A percentile compares a stretch with the other conserved stretches of the same genome.
phyloP scores from a whole-genome alignment of 2,888 invertebrate genomes.

The Campopleginae sp. region DNA sequence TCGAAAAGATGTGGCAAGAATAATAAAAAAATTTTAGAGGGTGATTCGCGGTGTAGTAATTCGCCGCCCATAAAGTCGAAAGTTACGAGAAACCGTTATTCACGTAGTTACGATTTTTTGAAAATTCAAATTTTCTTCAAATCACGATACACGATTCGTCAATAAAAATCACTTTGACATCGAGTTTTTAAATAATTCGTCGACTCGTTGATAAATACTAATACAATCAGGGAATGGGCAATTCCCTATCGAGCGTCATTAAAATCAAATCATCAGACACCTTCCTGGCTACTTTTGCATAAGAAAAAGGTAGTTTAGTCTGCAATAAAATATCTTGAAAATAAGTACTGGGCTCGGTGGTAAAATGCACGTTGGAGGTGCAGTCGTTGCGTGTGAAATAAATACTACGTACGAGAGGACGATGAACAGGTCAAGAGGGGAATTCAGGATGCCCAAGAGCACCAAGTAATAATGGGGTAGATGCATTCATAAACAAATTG shows the following conservation, averaged over 20 bases:
- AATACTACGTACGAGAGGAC: conserved; percentile 65
- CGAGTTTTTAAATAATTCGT: too few relatives aligned
- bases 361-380: conserved; percentile 20
- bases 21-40: conserved; percentile 28
- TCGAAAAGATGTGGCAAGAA: conserved; percentile 24
- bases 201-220: neutral
- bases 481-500: conserved; percentile 70
- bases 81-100: conserved; percentile 17
- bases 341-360: neutral
- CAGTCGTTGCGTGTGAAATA: conserved; percentile 41
- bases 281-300: neutral
- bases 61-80: neutral
- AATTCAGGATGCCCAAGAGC: conserved; percentile 16
- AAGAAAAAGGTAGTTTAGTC: neutral
- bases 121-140: neutral
- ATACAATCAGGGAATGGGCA: neutral
- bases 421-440: conserved; percentile 9
- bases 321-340: neutral
- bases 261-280: neutral
- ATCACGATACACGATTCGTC: neutral
- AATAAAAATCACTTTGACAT: neutral
- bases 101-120: conserved; percentile 3
- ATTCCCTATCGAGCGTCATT: neutral
- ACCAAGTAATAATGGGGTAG: conserved; percentile 48
- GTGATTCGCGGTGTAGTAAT: neutral